These are phyloP conservation scores for Sebastiscus tertius DNA, from an alignment of 2,797 vertebrate species.

Conservation along the genomic window DNA sequence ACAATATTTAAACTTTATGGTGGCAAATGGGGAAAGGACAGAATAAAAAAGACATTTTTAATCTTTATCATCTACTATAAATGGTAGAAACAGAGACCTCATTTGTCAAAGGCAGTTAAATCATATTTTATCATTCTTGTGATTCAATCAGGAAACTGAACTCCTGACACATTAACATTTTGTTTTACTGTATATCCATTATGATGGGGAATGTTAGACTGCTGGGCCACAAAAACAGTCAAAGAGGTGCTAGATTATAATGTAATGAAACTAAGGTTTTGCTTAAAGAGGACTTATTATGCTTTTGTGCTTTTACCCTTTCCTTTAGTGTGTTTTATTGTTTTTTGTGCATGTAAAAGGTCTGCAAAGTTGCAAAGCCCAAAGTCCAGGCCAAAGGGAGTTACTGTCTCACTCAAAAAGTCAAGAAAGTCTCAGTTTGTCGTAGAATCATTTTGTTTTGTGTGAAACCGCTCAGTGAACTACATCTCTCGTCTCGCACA, in stretches of 20 bases:
- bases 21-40: neutral
- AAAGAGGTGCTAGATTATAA: neutral
- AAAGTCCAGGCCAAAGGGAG: too few relatives aligned
- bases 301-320: too few relatives aligned
- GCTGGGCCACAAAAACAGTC: neutral
- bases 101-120: neutral
- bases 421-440: too few relatives aligned
- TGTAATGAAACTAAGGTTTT: neutral
- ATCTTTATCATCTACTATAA: neutral
- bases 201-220: neutral
- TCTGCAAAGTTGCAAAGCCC: too few relatives aligned
- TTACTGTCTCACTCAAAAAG: too few relatives aligned
- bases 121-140: neutral
- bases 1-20: neutral
- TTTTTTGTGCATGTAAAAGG: too few relatives aligned
- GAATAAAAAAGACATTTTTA: neutral
- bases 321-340: too few relatives aligned
- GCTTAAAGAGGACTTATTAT: too few relatives aligned
- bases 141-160: neutral
- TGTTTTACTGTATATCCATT: neutral
- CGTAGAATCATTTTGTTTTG: too few relatives aligned
- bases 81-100: neutral
- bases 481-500: too few relatives aligned
- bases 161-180: neutral
- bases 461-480: too few relatives aligned